Percentiles rank a stretch among this genome's conserved stretches.
Evolutionary conservation across 1,140 invertebrate species (phyloP).

Genomic region (Drosophila elegans): DNA sequence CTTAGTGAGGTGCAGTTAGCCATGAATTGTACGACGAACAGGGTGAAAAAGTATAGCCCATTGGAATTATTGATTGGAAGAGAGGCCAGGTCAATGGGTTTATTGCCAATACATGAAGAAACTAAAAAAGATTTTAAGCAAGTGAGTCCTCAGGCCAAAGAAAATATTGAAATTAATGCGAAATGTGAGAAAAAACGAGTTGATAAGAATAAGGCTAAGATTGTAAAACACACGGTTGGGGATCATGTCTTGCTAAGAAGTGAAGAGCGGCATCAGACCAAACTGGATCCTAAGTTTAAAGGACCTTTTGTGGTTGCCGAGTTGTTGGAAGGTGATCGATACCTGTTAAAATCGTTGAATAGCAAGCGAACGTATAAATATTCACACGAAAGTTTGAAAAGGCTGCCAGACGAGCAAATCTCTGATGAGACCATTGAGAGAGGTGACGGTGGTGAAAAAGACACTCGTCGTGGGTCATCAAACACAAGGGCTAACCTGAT

Average conservation of each 20-base stretch:
- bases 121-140: neutral
- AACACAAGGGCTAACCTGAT: too few species aligned
- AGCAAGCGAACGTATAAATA: slow-evolving; percentile 1
- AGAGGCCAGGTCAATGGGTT: neutral
- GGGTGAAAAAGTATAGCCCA: neutral
- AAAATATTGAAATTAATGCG: neutral
- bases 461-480: too few species aligned
- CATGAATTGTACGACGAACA: neutral
- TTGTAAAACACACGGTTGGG: neutral
- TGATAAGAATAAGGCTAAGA: neutral
- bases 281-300: slow-evolving; percentile 6
- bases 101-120: neutral
- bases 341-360: neutral
- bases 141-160: neutral
- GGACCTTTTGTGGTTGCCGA: neutral
- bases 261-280: neutral
- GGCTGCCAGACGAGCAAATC: too few species aligned
- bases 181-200: neutral
- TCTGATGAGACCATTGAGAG: too few species aligned
- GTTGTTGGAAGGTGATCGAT: neutral
- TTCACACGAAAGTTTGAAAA: neutral
- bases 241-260: neutral
- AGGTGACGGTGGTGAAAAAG: too few species aligned
- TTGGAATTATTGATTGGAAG: neutral
- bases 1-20: neutral